These are phyloP conservation scores for Mormyrus iriodes DNA, from an alignment of 2,113 vertebrate species.

Conservation along the genomic window DNA sequence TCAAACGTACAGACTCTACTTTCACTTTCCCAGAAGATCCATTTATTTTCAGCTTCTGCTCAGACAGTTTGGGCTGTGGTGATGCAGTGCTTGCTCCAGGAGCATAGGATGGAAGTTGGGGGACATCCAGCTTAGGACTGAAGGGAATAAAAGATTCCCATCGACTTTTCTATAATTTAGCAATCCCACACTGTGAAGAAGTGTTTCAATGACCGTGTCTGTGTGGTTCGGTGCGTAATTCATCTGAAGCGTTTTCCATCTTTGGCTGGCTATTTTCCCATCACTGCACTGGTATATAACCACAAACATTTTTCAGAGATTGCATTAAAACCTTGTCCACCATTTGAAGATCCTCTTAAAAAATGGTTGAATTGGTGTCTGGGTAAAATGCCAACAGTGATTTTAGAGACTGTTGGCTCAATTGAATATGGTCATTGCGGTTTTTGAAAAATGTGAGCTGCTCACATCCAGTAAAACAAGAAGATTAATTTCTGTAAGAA, in stretches of 20 bases:
- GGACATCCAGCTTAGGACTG: not conserved
- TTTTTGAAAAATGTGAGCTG: not conserved
- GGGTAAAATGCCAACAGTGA: not conserved
- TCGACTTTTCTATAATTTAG: not conserved
- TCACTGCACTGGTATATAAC: not conserved
- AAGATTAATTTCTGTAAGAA: not conserved
- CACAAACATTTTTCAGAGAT: not conserved
- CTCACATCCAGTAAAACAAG: not conserved
- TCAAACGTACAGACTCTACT: too few species aligned
- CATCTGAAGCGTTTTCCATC: not conserved
- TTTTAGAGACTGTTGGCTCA: not conserved
- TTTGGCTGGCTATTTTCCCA: not conserved
- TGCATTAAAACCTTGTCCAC: not conserved
- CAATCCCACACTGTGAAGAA: not conserved
- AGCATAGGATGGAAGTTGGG: not conserved
- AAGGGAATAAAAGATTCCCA: not conserved
- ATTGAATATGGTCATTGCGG: not conserved
- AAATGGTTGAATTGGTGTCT: not conserved
- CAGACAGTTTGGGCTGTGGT: too few species aligned
- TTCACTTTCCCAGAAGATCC: too few species aligned
- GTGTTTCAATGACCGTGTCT: not conserved
- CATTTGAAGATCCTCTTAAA: not conserved
- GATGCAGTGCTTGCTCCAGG: too few species aligned
- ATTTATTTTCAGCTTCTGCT: too few species aligned
- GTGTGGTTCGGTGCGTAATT: not conserved